A percentile compares a stretch with the other conserved stretches of the same genome.
phyloP scores from a whole-genome alignment of 35 echinoderm and acorn worm species.

The Strongylocentrotus purpuratus region DNA sequence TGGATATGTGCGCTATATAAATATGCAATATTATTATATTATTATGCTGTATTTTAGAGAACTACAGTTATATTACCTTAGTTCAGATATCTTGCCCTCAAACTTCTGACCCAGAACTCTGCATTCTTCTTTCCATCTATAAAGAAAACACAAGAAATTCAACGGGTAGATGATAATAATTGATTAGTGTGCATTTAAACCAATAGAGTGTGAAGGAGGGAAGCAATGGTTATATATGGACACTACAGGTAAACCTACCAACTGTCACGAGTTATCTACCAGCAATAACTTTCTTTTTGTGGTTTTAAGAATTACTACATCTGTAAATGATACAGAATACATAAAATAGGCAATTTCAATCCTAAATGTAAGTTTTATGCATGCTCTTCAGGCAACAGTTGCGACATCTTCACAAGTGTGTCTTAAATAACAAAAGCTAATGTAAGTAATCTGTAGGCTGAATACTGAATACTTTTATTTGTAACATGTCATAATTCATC shows the following conservation, averaged over 20 bases:
- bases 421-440: too few relatives aligned
- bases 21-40: background rate
- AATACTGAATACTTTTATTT: too few relatives aligned
- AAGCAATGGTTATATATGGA: background rate
- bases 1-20: too few relatives aligned
- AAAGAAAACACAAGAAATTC: background rate
- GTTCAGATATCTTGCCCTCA: constrained; percentile 81
- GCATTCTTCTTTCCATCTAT: constrained; percentile 87
- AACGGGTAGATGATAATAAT: background rate
- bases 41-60: background rate
- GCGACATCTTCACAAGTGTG: too few relatives aligned
- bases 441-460: too few relatives aligned
- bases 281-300: too few relatives aligned
- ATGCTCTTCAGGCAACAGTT: too few relatives aligned
- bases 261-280: background rate
- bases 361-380: too few relatives aligned
- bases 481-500: too few relatives aligned
- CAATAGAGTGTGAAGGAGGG: background rate
- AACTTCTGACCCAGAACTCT: constrained; percentile 78
- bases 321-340: background rate
- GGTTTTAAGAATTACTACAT: too few relatives aligned
- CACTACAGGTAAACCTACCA: background rate
- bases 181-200: background rate
- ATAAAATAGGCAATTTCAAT: background rate
- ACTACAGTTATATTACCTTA: constrained; percentile 60